Conservation (phyloP, 2,797 vertebrate species). For the Gallirallus australis region DNA sequence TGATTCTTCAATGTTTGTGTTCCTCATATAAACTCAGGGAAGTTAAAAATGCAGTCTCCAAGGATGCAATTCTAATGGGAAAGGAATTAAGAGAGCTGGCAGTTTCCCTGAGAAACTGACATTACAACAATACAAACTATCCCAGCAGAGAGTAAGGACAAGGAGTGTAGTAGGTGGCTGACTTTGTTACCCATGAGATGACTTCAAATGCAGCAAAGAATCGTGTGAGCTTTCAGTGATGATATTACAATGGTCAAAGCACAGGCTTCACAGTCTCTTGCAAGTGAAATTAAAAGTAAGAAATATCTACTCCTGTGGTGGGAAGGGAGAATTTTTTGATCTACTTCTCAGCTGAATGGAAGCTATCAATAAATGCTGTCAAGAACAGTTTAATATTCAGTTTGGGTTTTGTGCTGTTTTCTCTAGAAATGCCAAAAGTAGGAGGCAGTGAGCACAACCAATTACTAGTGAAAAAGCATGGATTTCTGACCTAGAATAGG, state of each 20-base stretch:
- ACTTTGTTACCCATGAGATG: neutral
- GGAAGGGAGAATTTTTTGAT: neutral
- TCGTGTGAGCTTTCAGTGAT: neutral
- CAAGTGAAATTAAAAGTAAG: neutral
- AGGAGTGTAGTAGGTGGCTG: neutral
- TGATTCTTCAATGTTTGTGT: neutral
- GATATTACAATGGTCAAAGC: neutral
- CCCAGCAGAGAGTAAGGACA: neutral
- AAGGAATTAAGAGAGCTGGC: neutral
- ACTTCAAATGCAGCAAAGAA: neutral
- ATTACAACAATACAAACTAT: neutral
- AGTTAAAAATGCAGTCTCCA: neutral
- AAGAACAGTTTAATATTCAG: neutral
- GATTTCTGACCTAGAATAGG: neutral
- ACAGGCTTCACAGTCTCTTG: neutral
- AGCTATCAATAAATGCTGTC: neutral
- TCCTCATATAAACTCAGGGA: neutral
- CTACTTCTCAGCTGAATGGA: neutral
- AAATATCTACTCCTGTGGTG: neutral
- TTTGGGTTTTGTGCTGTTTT: neutral
- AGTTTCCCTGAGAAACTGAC: neutral
- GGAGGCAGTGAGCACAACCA: neutral
- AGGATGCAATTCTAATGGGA: neutral
- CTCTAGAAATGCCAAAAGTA: neutral
- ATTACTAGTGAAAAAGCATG: neutral